phyloP scores from a whole-genome alignment of 2,797 vertebrate species.

The Danio albolineatus region DNA sequence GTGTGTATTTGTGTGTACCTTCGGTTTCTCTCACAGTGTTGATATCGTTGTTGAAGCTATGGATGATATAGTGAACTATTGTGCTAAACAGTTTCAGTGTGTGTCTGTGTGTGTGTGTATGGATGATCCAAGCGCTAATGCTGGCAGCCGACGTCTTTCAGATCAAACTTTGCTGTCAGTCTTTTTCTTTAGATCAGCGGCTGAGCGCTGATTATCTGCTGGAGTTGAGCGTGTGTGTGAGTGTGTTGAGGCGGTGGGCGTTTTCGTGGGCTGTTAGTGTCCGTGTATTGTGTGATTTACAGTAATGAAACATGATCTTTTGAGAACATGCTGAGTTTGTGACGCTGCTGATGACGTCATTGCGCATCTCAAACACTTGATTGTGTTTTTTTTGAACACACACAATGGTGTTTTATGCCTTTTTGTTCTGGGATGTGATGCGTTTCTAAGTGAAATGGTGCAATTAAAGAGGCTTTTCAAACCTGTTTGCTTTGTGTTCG shows the following conservation, averaged over 20 bases:
- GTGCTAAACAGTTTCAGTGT: too few relatives aligned
- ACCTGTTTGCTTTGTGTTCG: too few relatives aligned
- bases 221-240: not conserved
- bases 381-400: too few relatives aligned
- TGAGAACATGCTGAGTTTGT: not conserved
- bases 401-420: too few relatives aligned
- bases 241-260: slow-evolving; percentile 18
- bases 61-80: too few relatives aligned
- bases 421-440: too few relatives aligned
- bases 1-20: too few relatives aligned
- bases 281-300: not conserved
- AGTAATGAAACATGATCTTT: slow-evolving; percentile 23
- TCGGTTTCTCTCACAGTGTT: too few relatives aligned
- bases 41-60: too few relatives aligned
- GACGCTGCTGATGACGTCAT: not conserved
- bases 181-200: slow-evolving; percentile 9
- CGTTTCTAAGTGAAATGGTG: too few relatives aligned
- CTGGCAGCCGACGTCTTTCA: not conserved
- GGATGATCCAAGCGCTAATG: slow-evolving; percentile 3
- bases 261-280: slow-evolving; percentile 16
- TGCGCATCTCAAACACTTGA: not conserved
- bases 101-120: too few relatives aligned
- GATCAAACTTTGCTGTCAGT: slow-evolving; percentile 30
- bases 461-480: too few relatives aligned
- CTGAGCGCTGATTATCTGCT: not conserved